A percentile compares a stretch with the other conserved stretches of the same genome.
Evolutionary conservation across 2,888 invertebrate genomes (phyloP).

Genomic region (Trichopria drosophilae): DNA sequence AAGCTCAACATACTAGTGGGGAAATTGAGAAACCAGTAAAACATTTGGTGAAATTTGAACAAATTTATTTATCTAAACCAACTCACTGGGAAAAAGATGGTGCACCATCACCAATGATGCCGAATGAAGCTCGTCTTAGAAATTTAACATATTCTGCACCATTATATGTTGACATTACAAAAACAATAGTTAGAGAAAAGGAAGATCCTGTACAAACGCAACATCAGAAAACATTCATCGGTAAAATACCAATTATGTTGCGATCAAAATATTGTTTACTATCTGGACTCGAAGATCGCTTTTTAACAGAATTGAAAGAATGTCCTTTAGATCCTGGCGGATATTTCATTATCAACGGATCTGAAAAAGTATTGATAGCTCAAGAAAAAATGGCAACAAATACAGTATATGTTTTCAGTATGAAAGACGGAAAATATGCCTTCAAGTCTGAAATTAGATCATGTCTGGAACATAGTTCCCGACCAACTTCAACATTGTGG

Average conservation of each 20-base stretch:
- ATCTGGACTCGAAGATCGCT: constrained; percentile 94
- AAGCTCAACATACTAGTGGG: constrained; percentile 94
- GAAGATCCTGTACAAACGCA: constrained; percentile 76
- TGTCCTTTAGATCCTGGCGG: constrained; percentile 99
- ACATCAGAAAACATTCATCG: constrained; percentile 69
- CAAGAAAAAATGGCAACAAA: constrained; percentile 99
- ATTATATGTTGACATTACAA: constrained; percentile 97
- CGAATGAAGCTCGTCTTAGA: constrained; percentile 95
- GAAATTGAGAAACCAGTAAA: constrained; percentile 85
- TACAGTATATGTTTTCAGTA: constrained; percentile 98
- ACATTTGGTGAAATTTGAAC: constrained; percentile 95
- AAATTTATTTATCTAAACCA: constrained; percentile 98
- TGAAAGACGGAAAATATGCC: constrained; percentile 99
- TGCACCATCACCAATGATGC: constrained; percentile 99
- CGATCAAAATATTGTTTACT: constrained; percentile 96
- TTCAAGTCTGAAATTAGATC: constrained; percentile 98
- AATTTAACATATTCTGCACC: constrained; percentile 99
- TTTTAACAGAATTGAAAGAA: constrained; percentile 98
- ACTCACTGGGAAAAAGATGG: constrained; percentile 99
- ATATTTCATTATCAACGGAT: constrained; percentile 99
- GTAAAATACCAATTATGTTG: constrained; percentile 98
- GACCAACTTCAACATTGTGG: constrained; percentile 97
- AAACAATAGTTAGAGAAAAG: constrained; percentile 89
- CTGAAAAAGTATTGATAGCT: constrained; percentile 95
- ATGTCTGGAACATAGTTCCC: constrained; percentile 86